These are phyloP conservation scores for Drosophila antonietae DNA, from an alignment of 2,888 invertebrate genomes.

Conservation along the genomic window DNA sequence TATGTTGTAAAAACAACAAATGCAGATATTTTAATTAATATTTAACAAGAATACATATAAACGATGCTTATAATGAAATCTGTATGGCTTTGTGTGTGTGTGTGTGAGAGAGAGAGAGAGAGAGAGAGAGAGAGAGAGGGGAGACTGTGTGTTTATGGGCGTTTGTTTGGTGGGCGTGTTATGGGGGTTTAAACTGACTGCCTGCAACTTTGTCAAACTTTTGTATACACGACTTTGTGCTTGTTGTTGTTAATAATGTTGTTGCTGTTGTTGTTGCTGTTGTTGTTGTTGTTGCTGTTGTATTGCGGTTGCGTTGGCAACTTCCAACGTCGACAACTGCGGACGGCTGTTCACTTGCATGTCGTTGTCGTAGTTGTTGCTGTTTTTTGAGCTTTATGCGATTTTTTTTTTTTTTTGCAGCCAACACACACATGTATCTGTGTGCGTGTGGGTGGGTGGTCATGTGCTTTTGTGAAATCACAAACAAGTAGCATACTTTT, in stretches of 20 bases:
- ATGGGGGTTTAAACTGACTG: slow-evolving; percentile 42
- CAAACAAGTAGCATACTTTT: slow-evolving; percentile 74
- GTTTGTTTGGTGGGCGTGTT: slow-evolving; percentile 28
- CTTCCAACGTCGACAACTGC: slow-evolving; percentile 54
- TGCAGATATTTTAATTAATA: slow-evolving; percentile 80
- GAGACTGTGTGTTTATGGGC: slow-evolving; percentile 14
- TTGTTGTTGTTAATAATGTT: slow-evolving; percentile 30
- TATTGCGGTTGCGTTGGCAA: slow-evolving; percentile 59
- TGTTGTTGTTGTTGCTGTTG: slow-evolving; percentile 17
- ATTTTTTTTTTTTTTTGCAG: slow-evolving; percentile 42
- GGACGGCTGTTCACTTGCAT: slow-evolving; percentile 66
- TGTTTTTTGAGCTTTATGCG: slow-evolving; percentile 56
- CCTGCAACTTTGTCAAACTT: slow-evolving; percentile 65
- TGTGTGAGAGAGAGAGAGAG: slow-evolving; percentile 10
- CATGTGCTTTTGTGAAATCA: slow-evolving; percentile 56
- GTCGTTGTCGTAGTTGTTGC: slow-evolving; percentile 42
- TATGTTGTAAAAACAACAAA: slow-evolving; percentile 38
- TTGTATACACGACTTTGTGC: slow-evolving; percentile 45
- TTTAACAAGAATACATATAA: slow-evolving; percentile 79
- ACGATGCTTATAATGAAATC: slow-evolving; percentile 65
- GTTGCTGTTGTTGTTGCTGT: slow-evolving; percentile 21
- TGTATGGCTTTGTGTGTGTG: slow-evolving; percentile 31
- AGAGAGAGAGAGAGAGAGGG: slow-evolving; percentile 7
- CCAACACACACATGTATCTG: slow-evolving; percentile 24
- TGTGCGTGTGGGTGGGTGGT: background rate